Base-by-base conservation (phyloP, 2,888 invertebrate species). In the Patella caerulea region DNA sequence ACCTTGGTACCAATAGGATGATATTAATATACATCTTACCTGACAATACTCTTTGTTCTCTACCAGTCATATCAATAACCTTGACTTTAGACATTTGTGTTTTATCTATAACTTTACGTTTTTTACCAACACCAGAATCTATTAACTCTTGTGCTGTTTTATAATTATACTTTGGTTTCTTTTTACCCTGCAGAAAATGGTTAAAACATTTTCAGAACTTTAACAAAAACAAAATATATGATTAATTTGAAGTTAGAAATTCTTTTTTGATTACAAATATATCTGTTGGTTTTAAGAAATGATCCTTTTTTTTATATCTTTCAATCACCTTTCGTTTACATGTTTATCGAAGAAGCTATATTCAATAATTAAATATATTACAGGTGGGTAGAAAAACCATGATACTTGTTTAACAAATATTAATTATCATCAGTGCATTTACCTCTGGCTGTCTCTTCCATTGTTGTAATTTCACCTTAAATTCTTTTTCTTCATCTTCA, bases 1-100 rank as follows among this genome's bases (percentile, higher is more conserved):
- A 45, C 0, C 9, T 45, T 45, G 45, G 7, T 45, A 0, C 45
- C 7, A 45, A 45, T 45, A 45, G 45, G 45, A 45, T 45, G 45
- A 45, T 45, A 9, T 45, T 45, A 45, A 45, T 45, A 45, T 45
- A 45, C 9, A 45, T 45, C 71, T 75, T 81, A 90, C 90, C 91
- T 83, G 91, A 89, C 19, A 91, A 83, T 59, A 99, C 96, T 77
- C 97, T 94, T 90, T 96, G 96, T 92, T 99, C 97, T 0, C 96
- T 96, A 0, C 99, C 99, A 11, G 99, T 99, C 97, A 99, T 97
- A 92, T 99, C 99, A 83, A 99, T 99, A 15, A 99, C 98, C 85
- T 98, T 98, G 70, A 98, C 97, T 92, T 96, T 96, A 55, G 90
- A 82, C 71, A 88, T 80, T 45, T 88, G 83, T 81, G 84, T 84